Evolutionary conservation across 2,113 vertebrate species (phyloP).

Genomic region (Pyrgilauda ruficollis): DNA sequence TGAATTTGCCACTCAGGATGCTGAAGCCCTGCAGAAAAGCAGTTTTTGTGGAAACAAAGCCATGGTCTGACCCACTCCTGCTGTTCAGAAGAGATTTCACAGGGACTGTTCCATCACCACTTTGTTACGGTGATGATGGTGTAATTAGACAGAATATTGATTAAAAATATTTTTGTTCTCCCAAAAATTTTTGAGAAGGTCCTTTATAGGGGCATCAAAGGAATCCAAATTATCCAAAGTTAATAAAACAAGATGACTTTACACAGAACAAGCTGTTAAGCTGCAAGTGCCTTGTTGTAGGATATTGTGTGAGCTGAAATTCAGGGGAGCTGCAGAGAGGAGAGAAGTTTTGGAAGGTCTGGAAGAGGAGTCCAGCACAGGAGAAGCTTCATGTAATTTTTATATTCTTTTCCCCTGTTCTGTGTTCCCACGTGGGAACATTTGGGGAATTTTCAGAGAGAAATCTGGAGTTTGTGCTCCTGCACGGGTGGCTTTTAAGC

Average conservation of each 20-base stretch:
- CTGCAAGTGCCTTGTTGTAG: neutral
- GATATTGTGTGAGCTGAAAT: neutral
- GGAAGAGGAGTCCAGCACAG: neutral
- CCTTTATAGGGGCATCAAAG: neutral
- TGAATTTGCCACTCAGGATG: neutral
- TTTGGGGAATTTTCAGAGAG: neutral
- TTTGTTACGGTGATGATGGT: neutral
- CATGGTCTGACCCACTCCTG: neutral
- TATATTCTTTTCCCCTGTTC: fast-evolving
- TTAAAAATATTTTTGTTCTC: neutral
- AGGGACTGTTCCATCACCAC: neutral
- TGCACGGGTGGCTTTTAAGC: neutral
- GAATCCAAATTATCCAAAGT: neutral
- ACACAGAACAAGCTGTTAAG: neutral
- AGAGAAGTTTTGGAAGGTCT: neutral
- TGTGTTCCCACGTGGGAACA: fast-evolving
- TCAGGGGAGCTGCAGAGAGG: neutral
- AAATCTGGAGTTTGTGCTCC: neutral
- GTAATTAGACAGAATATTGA: neutral
- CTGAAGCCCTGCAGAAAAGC: neutral
- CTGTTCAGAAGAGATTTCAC: neutral
- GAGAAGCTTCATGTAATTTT: neutral
- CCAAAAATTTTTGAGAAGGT: neutral
- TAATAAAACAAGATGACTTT: neutral
- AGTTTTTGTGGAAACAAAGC: neutral